Base-by-base conservation (phyloP, 2,797 vertebrate genomes). In the Myiothlypis coronata region DNA sequence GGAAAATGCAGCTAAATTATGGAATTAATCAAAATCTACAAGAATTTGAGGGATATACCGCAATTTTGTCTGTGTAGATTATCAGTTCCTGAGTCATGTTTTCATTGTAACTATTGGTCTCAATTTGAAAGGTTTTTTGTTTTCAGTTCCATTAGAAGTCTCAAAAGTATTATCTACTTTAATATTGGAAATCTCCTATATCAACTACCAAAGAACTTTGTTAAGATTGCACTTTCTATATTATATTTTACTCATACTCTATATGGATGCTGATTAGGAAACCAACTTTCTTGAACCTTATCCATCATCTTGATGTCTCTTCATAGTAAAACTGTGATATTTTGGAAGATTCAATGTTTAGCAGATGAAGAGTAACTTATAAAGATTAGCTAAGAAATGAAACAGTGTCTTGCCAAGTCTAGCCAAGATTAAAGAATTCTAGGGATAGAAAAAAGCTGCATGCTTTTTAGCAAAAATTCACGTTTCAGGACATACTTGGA, bases 331-430 rank as follows among this genome's bases (percentile, higher is more conserved):
- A 93, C 37, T 88, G 53, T 77, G 72, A 67, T 76, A 44, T 81
- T 96, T 97, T 91, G 79, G 55, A 96, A 95, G 78, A 94, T 47
- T 39, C 37, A 24, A 2, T 75, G 30, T 76, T 91, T 89, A 93
- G 28, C 26, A 75, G 41, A 50, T n/a, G 24, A 56, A 80, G 2
- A 70, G 4, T 57, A 61, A 70, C 8, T 68, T 69, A 46, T 34
- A 77, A 95, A 95, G 79, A 32, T 69, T 87, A 85, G 9, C 52
- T 95, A 79, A 85, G 80, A 92, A 70, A 92, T 87, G 30, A 77
- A 91, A 91, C 26, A 32, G 30, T 88, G 21, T 23, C 14, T 15
- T 34, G 34, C 11, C 89, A 91, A 80, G 5, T 74, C 64, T 90
- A 92, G n/a, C 83, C 80, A 89, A 91, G 74, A 69, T 60, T 34